These are phyloP conservation scores for Podarcis raffonei DNA, from an alignment of 2,113 vertebrate genomes.

Conservation along the genomic window DNA sequence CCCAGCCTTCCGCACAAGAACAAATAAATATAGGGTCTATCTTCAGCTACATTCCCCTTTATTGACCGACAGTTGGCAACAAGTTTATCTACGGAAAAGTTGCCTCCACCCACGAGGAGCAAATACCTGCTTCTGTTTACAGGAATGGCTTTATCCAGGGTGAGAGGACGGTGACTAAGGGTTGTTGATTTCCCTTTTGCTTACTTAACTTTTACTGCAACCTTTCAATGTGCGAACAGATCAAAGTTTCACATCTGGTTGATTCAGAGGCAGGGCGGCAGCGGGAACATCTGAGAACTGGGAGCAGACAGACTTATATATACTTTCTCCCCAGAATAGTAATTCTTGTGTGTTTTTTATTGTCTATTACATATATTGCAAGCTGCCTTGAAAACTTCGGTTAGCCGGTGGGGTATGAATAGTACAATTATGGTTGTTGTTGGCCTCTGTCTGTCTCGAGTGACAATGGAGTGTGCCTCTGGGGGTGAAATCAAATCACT, in stretches of 20 bases:
- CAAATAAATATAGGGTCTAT: background rate
- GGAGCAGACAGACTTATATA: too few species aligned
- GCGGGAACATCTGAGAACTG: background rate
- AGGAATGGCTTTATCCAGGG: background rate
- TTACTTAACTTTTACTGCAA: background rate
- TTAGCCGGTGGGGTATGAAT: too few species aligned
- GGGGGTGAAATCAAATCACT: too few species aligned
- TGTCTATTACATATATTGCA: background rate
- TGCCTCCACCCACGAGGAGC: too few species aligned
- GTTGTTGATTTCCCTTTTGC: background rate
- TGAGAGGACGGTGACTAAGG: background rate
- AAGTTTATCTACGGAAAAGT: background rate
- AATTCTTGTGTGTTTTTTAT: too few species aligned
- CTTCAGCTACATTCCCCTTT: background rate
- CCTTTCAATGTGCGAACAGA: background rate
- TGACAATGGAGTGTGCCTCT: too few species aligned
- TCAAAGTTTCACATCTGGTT: background rate
- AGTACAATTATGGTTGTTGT: too few species aligned
- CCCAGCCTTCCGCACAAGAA: background rate
- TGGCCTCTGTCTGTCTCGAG: too few species aligned
- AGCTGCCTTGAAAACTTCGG: background rate
- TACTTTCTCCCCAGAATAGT: too few species aligned
- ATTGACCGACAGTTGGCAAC: background rate
- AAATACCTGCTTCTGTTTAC: background rate
- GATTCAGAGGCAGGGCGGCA: background rate